Conservation (phyloP, 2,888 invertebrate genomes). For the Drosophila leonis region DNA sequence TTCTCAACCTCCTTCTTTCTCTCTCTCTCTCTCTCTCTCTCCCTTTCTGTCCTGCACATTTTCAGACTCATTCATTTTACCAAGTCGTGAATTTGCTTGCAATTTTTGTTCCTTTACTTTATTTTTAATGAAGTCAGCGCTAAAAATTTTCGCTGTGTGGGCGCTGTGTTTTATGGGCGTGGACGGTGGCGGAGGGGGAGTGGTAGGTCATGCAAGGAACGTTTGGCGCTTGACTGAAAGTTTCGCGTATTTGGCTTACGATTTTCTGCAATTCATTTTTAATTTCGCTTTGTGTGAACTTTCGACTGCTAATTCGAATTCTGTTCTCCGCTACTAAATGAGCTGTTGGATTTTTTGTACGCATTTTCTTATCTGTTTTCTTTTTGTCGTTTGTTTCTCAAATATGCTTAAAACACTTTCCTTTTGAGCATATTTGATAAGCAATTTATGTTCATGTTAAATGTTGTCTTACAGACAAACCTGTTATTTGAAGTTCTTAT, state of each 20-base stretch:
- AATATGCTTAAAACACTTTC: background rate
- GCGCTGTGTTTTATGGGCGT: conserved; percentile 44
- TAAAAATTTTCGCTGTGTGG: conserved; percentile 66
- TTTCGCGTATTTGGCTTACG: conserved; percentile 43
- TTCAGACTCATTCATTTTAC: conserved; percentile 75
- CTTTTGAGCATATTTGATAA: conserved; percentile 14
- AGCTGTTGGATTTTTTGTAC: conserved; percentile 7
- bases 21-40: background rate
- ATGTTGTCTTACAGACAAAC: background rate
- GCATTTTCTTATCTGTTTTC: background rate
- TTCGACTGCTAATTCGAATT: conserved; percentile 37
- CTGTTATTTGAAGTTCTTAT: too few species aligned
- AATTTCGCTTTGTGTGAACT: conserved; percentile 54
- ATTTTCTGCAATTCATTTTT: conserved; percentile 67
- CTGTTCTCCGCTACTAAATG: conserved; percentile 31
- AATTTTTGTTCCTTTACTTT: conserved; percentile 60
- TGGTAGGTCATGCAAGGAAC: background rate
- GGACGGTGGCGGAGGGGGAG: background rate
- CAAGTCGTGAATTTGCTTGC: conserved; percentile 64
- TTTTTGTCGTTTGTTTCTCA: background rate
- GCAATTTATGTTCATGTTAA: background rate
- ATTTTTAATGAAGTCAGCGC: conserved; percentile 75
- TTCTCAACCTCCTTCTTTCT: background rate
- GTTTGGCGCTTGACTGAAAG: conserved; percentile 9
- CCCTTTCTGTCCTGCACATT: background rate